Base-by-base conservation (phyloP, 2,888 invertebrate species). In the Lymantria monacha region DNA sequence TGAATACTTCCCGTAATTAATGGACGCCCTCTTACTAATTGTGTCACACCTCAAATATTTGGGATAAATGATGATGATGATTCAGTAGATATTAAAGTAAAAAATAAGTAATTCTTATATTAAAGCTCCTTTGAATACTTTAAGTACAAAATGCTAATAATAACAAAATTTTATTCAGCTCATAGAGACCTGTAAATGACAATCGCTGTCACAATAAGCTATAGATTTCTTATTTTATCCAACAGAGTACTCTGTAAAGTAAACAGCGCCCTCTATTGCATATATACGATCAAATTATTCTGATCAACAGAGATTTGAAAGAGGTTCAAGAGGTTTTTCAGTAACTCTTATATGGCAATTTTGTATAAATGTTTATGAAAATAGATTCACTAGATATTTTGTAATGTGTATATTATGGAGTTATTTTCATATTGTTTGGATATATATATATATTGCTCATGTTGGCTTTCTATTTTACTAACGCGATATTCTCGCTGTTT, bases 201-300 rank as follows among this genome's bases (percentile, higher is more conserved):
- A 36, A 7, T n/a, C 11, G 38, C 49, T 51, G 58, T 65, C 54
- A 61, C 57, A 63, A 62, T 68, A 60, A 66, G 57, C 76, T 70
- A 77, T 77, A 81, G 77, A 73, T 80, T 76, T 70, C 66, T 51
- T 69, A 69, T 69, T 71, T 71, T 68, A 78, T 73, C 74, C 75
- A 51, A 65, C 74, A 74, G 68, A 70, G 70, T 66, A 49, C 62
- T 55, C 44, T 50, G 46, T 57, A 54, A 69, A 72, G 70, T 65
- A 70, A 63, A 66, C 73, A 70, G 72, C 64, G 64, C 58, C 48
- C 49, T 57, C 51, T 14, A 14, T 33, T 43, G 86, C 79, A 86
- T 87, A 85, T 57, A 81, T 73, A 87, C 66, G 75, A 66, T 57
- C 1, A 63, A 77, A 86, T 87, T 86, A 87, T 87, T 71, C 76